These are phyloP conservation scores for Falco biarmicus DNA, from an alignment of 2,797 vertebrate genomes.

Conservation along the genomic window DNA sequence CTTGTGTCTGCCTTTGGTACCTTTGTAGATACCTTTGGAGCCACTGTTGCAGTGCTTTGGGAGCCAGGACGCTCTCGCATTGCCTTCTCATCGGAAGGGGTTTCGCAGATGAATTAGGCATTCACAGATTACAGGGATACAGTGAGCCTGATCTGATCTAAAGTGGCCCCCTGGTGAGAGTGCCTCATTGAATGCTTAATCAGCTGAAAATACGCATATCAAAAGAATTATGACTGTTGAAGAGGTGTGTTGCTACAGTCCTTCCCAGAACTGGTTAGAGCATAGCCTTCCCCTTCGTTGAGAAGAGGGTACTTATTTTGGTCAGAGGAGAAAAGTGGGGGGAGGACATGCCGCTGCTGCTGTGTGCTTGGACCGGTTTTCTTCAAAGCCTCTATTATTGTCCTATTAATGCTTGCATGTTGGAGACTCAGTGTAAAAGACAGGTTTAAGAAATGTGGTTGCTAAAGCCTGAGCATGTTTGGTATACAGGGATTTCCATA, in stretches of 20 bases:
- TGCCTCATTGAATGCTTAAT: background rate
- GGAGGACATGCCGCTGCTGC: background rate
- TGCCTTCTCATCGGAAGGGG: background rate
- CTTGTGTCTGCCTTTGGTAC: background rate
- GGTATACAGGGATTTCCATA: background rate
- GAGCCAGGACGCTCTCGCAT: background rate
- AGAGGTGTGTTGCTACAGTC: background rate
- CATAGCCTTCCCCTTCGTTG: background rate
- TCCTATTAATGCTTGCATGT: background rate
- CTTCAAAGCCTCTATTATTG: background rate
- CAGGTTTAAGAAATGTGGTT: background rate
- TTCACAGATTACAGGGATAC: background rate
- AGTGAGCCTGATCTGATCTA: background rate
- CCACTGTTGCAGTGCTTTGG: fast-evolving
- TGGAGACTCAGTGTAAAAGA: background rate
- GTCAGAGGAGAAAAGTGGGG: background rate
- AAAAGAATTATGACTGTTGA: background rate
- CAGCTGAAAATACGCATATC: background rate
- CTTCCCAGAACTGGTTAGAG: background rate
- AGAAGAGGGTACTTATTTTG: background rate
- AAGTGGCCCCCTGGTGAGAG: background rate
- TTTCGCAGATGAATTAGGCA: background rate
- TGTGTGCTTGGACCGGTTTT: background rate
- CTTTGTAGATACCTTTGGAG: background rate
- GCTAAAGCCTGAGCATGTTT: background rate